Evolutionary conservation across 1,140 invertebrate genomes (phyloP).

Genomic region (Procambarus virginalis): DNA sequence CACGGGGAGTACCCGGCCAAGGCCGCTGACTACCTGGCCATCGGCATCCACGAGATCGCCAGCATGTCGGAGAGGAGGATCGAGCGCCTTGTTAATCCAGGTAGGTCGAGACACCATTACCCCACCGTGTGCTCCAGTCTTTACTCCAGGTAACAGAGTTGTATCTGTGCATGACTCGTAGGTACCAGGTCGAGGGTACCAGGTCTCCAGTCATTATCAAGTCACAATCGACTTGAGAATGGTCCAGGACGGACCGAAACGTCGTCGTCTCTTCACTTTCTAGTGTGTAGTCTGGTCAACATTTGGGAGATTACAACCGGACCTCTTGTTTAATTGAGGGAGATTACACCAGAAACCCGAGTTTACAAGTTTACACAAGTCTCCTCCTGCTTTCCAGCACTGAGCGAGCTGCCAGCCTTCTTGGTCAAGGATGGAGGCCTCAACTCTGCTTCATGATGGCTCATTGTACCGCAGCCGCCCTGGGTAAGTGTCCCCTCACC

Average conservation of each 20-base stretch:
- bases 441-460: conserved; percentile 86
- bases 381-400: conserved; percentile 73
- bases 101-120: conserved; percentile 72
- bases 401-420: conserved; percentile 83
- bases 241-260: too few relatives aligned
- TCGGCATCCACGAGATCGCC: conserved; percentile 83
- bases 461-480: conserved; percentile 83
- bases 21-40: conserved; percentile 83
- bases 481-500: conserved; percentile 75
- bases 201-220: too few relatives aligned
- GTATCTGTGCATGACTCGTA: too few relatives aligned
- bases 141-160: not conserved
- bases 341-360: too few relatives aligned
- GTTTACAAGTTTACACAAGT: too few relatives aligned
- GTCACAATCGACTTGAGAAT: too few relatives aligned
- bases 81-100: conserved; percentile 83
- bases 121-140: not conserved
- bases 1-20: conserved; percentile 86
- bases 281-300: too few relatives aligned
- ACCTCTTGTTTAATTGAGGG: too few relatives aligned
- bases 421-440: conserved; percentile 82
- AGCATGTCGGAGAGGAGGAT: conserved; percentile 84
- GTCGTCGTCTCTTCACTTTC: too few relatives aligned
- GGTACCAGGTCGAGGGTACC: too few relatives aligned
- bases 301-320: too few relatives aligned